A percentile compares a stretch with the other conserved stretches of the same genome.
These are phyloP conservation scores for Pristionchus maxplancki DNA, from an alignment of 2,888 invertebrate species.

Conservation along the genomic window DNA sequence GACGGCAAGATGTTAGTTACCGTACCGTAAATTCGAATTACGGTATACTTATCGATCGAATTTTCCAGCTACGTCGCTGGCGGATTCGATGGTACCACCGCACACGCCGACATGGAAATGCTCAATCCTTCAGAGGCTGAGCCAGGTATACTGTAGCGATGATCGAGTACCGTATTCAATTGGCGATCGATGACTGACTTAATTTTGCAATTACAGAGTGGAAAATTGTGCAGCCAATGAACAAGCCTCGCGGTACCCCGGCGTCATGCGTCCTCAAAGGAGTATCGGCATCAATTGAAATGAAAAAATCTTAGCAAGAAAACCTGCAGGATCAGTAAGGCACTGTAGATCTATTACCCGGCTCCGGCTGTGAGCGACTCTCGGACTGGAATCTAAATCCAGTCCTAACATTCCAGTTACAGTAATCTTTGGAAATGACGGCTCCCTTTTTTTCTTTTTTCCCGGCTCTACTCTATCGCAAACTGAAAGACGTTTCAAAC, in stretches of 20 bases:
- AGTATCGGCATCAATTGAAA: too few relatives aligned
- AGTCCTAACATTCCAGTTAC: too few relatives aligned
- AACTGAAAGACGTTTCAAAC: too few relatives aligned
- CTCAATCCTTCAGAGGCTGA: background rate
- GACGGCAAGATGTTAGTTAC: slow-evolving; percentile 55
- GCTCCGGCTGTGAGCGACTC: too few relatives aligned
- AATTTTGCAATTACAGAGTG: background rate
- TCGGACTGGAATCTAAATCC: too few relatives aligned
- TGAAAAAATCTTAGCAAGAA: too few relatives aligned
- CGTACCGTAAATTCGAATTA: background rate
- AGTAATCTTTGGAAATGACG: too few relatives aligned
- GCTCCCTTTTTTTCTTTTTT: too few relatives aligned
- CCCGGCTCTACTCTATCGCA: too few relatives aligned
- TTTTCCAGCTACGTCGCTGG: background rate
- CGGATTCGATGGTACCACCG: background rate
- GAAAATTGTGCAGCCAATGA: background rate
- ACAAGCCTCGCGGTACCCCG: background rate
- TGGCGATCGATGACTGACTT: slow-evolving; percentile 61
- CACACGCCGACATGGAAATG: background rate
- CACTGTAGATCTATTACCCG: too few relatives aligned
- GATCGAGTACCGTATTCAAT: background rate
- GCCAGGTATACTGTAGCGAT: slow-evolving; percentile 57
- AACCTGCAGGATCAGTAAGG: too few relatives aligned
- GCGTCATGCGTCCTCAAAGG: background rate
- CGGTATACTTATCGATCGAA: slow-evolving; percentile 6